A percentile compares a stretch with the other conserved stretches of the same genome.
These are phyloP conservation scores for Steinernema feltiae DNA, from an alignment of 1,140 invertebrate genomes.

Conservation along the genomic window DNA sequence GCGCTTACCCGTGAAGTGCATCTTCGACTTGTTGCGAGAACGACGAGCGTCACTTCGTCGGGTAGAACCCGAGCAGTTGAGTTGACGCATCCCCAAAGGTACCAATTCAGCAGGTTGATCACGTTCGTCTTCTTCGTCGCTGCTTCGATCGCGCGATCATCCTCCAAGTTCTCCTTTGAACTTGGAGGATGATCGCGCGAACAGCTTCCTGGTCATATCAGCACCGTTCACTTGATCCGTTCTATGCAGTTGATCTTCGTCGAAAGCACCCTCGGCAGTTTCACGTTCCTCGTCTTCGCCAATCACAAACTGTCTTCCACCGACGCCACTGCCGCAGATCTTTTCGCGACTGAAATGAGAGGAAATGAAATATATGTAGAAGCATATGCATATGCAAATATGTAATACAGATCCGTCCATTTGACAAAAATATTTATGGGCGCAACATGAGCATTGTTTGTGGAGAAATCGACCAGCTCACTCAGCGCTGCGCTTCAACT, in stretches of 20 bases:
- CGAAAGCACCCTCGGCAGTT: background rate
- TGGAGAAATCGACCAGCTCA: background rate
- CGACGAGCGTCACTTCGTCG: background rate
- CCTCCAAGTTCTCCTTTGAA: too few relatives aligned
- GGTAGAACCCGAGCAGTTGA: background rate
- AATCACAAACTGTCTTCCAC: constrained; percentile 11
- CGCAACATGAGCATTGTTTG: background rate
- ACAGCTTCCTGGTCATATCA: background rate
- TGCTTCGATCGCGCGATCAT: background rate
- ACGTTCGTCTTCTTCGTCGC: constrained; percentile 8
- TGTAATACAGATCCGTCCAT: background rate
- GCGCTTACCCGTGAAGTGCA: background rate
- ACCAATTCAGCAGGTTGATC: background rate
- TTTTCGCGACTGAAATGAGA: constrained; percentile 7
- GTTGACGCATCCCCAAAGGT: background rate
- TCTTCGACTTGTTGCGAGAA: constrained; percentile 1
- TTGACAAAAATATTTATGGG: background rate
- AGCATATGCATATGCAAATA: background rate
- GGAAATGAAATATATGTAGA: background rate
- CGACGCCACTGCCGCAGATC: background rate
- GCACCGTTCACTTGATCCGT: background rate
- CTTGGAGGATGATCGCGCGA: background rate
- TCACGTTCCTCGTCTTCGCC: background rate
- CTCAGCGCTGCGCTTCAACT: too few relatives aligned
- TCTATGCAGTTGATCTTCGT: background rate